phyloP scores from a whole-genome alignment of 2,888 invertebrate species.

The Dasysyrphus tricinctus region DNA sequence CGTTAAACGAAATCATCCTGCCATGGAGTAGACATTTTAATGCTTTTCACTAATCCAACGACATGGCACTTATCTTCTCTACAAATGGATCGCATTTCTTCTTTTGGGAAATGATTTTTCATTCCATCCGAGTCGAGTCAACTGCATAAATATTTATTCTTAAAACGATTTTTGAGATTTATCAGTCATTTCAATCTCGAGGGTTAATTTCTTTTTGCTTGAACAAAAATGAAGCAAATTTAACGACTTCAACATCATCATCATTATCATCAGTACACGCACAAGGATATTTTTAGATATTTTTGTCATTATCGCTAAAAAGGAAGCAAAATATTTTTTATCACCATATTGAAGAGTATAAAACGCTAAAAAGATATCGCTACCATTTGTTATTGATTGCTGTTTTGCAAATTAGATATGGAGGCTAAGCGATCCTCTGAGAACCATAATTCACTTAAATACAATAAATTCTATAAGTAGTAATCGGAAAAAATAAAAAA shows the following conservation, averaged over 20 bases:
- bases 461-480: not conserved
- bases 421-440: constrained; percentile 25
- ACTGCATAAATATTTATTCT: constrained; percentile 24
- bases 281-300: constrained; percentile 28
- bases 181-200: constrained; percentile 23
- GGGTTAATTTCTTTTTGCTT: constrained; percentile 36
- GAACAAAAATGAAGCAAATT: constrained; percentile 36
- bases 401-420: constrained; percentile 25
- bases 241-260: constrained; percentile 25
- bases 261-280: constrained; percentile 1
- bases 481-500: not conserved
- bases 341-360: not conserved
- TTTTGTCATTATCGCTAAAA: constrained; percentile 4
- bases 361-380: constrained; percentile 31
- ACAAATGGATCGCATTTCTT: constrained; percentile 8
- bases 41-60: constrained; percentile 25
- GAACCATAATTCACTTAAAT: constrained; percentile 34
- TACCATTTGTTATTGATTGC: constrained; percentile 47
- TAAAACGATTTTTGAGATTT: constrained; percentile 34
- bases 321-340: constrained; percentile 5
- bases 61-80: constrained; percentile 32
- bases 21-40: constrained; percentile 24
- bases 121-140: not conserved
- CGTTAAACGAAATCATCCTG: constrained; percentile 15
- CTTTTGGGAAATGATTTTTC: constrained; percentile 10